phyloP scores from a whole-genome alignment of 2,797 vertebrate species.

The Myotis myotis region DNA sequence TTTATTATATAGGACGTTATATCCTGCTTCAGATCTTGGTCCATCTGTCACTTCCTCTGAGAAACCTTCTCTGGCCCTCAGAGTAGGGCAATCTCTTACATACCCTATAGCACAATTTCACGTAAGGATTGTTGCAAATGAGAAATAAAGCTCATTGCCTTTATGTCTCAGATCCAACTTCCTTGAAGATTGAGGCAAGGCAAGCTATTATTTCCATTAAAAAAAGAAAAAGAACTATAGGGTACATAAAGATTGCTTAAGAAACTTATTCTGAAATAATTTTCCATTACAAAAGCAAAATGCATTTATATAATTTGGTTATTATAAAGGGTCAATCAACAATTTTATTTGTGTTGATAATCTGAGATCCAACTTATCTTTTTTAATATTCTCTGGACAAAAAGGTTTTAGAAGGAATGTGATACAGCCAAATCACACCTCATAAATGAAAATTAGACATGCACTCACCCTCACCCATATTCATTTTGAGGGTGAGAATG shows the following conservation, averaged over 20 bases:
- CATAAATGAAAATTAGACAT: background rate
- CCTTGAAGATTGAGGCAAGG: background rate
- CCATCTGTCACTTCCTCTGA: background rate
- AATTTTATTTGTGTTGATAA: background rate
- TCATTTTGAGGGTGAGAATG: background rate
- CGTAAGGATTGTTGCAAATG: background rate
- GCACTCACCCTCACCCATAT: fast-evolving
- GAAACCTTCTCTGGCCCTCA: background rate
- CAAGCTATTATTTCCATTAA: background rate
- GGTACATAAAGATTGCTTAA: background rate
- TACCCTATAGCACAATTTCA: background rate
- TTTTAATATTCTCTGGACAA: background rate
- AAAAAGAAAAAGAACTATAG: background rate
- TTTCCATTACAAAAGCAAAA: background rate
- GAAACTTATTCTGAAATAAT: background rate
- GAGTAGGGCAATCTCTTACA: fast-evolving
- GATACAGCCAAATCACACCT: background rate
- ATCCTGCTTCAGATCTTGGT: background rate
- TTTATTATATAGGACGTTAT: background rate
- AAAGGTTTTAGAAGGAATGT: background rate
- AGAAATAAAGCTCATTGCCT: background rate
- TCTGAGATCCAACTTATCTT: background rate
- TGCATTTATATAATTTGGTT: background rate
- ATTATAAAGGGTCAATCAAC: background rate
- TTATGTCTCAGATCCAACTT: background rate